Base-by-base conservation (phyloP, 2,797 vertebrate species). In the Emys orbicularis region DNA sequence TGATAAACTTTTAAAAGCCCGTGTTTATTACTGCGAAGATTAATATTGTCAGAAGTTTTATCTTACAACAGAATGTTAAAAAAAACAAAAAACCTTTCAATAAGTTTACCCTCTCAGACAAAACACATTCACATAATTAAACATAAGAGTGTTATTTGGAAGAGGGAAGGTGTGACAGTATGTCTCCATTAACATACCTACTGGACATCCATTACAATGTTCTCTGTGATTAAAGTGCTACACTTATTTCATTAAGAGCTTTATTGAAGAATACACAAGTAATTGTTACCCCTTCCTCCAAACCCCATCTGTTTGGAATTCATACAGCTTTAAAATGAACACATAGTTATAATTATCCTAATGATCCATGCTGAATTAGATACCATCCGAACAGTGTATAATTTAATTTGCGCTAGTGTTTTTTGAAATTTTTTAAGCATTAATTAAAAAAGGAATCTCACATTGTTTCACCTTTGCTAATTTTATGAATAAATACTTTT, bases 241-340 rank as follows among this genome's bases (percentile, higher is more conserved):
- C 50, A 76, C 79, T 87, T 95, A 93, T 90, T 96, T 96, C 83
- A 89, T 92, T 96, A 90, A 54, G 87, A 94, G 96, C 61, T 96
- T 85, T 86, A 81, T 82, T 86, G 11, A 83, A 96, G 94, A 86
- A 87, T 84, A 89, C 5, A 12, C 84, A 93, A 95, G 94, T 76
- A 72, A 72, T 79, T 81, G 91, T 94, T 93, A 94, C 76, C 53
- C 83, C 86, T 93, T 94, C 94, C 80, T 93, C 93, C 88, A 87
- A 95, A 92, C 61, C 87, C 86, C 96, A 93, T 97, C 96, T 96
- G 96, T 82, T 97, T 96, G 93, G 81, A 96, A 95, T 96, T 90
- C 95, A 88, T 94, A 91, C 50, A 83, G 90, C 80, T 90, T 96
- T 89, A 95, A 95, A 97, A 96, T 47, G 93, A 89, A 86, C 91